A percentile compares a stretch with the other conserved stretches of the same genome.
These are phyloP conservation scores for Megalurothrips usitatus DNA, from an alignment of 2,888 invertebrate genomes.

Conservation along the genomic window DNA sequence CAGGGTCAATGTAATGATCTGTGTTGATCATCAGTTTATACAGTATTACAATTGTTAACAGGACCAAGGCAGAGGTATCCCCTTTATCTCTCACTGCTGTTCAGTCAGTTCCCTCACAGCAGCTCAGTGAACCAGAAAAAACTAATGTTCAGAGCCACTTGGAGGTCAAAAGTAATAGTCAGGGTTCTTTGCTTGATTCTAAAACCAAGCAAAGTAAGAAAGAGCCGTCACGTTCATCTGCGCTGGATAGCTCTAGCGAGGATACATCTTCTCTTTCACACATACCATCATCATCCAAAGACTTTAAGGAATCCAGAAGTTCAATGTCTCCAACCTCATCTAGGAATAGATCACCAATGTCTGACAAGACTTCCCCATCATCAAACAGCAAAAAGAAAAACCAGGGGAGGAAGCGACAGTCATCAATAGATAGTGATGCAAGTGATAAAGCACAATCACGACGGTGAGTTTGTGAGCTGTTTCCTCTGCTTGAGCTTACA, in stretches of 20 bases:
- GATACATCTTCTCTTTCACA: neutral
- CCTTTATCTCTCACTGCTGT: neutral
- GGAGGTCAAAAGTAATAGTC: too few species aligned
- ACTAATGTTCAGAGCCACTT: neutral
- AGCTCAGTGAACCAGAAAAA: neutral
- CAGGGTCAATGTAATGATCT: too few species aligned
- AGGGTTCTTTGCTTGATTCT: neutral
- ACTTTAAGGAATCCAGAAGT: neutral
- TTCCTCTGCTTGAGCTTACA: neutral
- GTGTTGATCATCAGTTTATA: neutral
- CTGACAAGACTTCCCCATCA: neutral
- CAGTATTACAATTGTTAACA: too few species aligned
- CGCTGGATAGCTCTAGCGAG: neutral
- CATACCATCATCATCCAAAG: neutral
- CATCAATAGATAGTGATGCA: conserved; percentile 10
- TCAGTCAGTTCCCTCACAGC: neutral
- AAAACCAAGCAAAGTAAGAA: neutral
- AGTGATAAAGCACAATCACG: neutral
- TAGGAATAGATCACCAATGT: neutral
- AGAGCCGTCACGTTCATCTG: neutral
- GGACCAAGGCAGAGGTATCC: too few species aligned
- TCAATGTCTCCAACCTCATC: neutral
- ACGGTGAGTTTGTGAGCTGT: neutral
- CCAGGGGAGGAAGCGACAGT: neutral
- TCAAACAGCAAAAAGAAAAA: neutral